These are phyloP conservation scores for Zele albiditarsus DNA, from an alignment of 2,888 invertebrate genomes.

Conservation along the genomic window DNA sequence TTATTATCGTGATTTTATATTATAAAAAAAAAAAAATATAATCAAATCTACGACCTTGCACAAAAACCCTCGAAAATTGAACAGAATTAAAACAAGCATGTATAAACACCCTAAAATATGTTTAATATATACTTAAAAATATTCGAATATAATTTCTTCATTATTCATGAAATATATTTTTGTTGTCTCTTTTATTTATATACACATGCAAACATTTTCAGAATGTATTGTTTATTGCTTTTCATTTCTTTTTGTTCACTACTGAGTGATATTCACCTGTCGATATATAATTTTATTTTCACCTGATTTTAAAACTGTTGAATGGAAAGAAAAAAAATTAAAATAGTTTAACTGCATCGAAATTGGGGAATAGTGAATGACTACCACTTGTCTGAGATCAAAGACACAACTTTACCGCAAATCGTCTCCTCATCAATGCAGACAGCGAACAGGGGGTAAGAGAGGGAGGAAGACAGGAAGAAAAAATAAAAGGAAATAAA, in stretches of 20 bases:
- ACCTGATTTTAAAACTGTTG: not conserved
- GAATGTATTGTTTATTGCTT: not conserved
- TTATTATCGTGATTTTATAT: not conserved
- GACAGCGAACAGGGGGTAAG: not conserved
- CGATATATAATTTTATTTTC: constrained; percentile 29
- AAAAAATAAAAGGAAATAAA: not conserved
- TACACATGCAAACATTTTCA: not conserved
- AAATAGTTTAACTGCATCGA: not conserved
- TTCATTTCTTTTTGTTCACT: not conserved
- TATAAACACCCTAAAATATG: not conserved
- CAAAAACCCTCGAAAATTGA: not conserved
- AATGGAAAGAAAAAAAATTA: not conserved
- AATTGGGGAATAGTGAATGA: constrained; percentile 54
- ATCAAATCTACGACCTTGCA: not conserved
- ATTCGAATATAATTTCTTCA: not conserved
- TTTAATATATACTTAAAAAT: not conserved
- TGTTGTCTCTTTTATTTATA: not conserved
- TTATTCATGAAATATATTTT: not conserved
- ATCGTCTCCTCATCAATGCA: constrained; percentile 25
- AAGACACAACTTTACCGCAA: constrained; percentile 42
- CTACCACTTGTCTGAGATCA: constrained; percentile 61
- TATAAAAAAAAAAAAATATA: not conserved
- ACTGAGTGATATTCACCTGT: constrained; percentile 62
- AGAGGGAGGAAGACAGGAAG: constrained; percentile 42
- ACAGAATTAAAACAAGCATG: not conserved